Evolutionary conservation across 2,888 invertebrate species (phyloP).

Genomic region (Papilio protenor): DNA sequence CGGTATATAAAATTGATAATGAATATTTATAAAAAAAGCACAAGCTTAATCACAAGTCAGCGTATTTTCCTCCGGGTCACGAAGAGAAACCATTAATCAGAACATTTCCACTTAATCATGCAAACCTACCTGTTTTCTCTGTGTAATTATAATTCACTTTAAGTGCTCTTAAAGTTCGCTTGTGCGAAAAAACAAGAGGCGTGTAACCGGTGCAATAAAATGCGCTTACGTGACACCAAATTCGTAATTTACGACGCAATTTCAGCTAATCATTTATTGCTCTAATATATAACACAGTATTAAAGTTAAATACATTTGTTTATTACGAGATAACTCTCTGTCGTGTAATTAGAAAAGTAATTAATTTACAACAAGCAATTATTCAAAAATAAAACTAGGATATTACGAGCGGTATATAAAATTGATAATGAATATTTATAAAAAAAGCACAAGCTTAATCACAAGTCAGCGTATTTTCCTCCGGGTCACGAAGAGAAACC

Average conservation of each 20-base stretch:
- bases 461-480: constrained; percentile 71
- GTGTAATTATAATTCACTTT: constrained; percentile 65
- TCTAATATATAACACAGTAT: constrained; percentile 37
- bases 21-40: constrained; percentile 79
- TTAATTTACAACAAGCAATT: constrained; percentile 34
- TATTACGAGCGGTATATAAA: constrained; percentile 72
- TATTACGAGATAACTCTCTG: constrained; percentile 24
- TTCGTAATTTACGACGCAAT: constrained; percentile 35
- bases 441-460: constrained; percentile 69
- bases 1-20: constrained; percentile 80
- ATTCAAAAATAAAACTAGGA: constrained; percentile 28
- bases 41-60: constrained; percentile 70
- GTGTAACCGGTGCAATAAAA: constrained; percentile 38
- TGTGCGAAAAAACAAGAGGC: constrained; percentile 28
- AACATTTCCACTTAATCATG: constrained; percentile 77
- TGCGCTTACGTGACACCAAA: constrained; percentile 28
- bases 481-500: constrained; percentile 72
- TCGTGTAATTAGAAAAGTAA: constrained; percentile 26
- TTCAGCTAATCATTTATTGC: constrained; percentile 34
- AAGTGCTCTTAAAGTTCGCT: constrained; percentile 50
- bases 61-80: constrained; percentile 72
- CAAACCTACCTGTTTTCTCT: constrained; percentile 66
- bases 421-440: constrained; percentile 83
- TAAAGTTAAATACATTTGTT: constrained; percentile 39
- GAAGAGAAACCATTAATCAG: constrained; percentile 77